Conservation (phyloP, 30 jellyfish, hydroid and myxozoan species). For the Pseudorhiza aurosa region DNA sequence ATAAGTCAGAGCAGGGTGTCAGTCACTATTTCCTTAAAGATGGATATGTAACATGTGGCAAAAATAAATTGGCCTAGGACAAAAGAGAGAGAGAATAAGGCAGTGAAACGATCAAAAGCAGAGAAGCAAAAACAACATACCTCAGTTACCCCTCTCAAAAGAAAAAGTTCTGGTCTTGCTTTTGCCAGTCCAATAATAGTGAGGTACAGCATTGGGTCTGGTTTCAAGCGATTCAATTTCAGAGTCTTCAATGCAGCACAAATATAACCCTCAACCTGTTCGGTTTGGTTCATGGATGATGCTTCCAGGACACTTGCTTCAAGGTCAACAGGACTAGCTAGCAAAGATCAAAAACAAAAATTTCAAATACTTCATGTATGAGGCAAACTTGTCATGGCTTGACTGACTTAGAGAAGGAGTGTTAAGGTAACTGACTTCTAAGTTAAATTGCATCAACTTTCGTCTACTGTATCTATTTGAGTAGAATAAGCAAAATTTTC, state of each 20-base stretch:
- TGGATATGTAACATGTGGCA: too few species aligned
- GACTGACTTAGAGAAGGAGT: background rate
- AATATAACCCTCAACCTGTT: constrained; percentile 80
- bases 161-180: constrained; percentile 75
- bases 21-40: too few species aligned
- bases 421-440: background rate
- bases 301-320: constrained; percentile 81
- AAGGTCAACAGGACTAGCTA: constrained; percentile 75
- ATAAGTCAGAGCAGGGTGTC: too few species aligned
- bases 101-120: too few species aligned
- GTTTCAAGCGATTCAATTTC: constrained; percentile 82
- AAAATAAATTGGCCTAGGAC: too few species aligned
- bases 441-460: too few species aligned
- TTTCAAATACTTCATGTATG: background rate
- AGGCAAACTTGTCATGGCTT: too few species aligned
- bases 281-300: constrained; percentile 47
- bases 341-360: background rate
- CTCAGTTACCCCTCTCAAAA: constrained; percentile 77
- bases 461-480: too few species aligned
- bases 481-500: too few species aligned
- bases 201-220: constrained; percentile 92
- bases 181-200: constrained; percentile 80
- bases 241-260: constrained; percentile 84
- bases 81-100: too few species aligned
- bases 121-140: constrained; percentile 48